phyloP scores from a whole-genome alignment of 2,797 vertebrate species.

The Anniella stebbinsi region DNA sequence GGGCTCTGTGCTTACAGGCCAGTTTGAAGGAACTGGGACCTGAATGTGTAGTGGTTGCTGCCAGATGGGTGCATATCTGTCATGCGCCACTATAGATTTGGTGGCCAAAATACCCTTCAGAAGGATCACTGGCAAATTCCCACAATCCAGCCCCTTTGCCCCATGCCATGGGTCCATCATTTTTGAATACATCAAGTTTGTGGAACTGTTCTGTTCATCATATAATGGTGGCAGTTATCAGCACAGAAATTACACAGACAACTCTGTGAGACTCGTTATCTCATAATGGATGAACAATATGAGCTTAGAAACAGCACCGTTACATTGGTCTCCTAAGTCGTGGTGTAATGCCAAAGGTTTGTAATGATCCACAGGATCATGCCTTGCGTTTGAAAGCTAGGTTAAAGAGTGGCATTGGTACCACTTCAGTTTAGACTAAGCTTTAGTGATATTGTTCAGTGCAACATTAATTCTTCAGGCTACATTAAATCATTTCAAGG shows the following conservation, averaged over 20 bases:
- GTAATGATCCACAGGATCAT: not conserved
- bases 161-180: too few relatives aligned
- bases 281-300: not conserved
- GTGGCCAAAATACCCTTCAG: too few relatives aligned
- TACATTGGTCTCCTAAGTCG: not conserved
- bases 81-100: not conserved
- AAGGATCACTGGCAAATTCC: too few relatives aligned
- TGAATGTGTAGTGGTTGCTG: not conserved
- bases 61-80: not conserved
- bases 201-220: too few relatives aligned
- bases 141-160: too few relatives aligned
- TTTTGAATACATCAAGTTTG: too few relatives aligned
- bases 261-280: not conserved
- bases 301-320: not conserved
- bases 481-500: constrained; percentile 16
- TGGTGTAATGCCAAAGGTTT: not conserved
- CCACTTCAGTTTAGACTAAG: not conserved
- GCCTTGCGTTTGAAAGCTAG: not conserved
- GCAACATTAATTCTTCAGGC: not conserved
- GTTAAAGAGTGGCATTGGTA: not conserved
- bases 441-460: not conserved
- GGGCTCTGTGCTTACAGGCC: too few relatives aligned
- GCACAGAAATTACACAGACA: not conserved
- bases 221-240: too few relatives aligned
- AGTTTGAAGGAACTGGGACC: not conserved